A percentile compares a stretch with the other conserved stretches of the same genome.
Conservation (phyloP, 2,888 invertebrate genomes). For the Actias luna region DNA sequence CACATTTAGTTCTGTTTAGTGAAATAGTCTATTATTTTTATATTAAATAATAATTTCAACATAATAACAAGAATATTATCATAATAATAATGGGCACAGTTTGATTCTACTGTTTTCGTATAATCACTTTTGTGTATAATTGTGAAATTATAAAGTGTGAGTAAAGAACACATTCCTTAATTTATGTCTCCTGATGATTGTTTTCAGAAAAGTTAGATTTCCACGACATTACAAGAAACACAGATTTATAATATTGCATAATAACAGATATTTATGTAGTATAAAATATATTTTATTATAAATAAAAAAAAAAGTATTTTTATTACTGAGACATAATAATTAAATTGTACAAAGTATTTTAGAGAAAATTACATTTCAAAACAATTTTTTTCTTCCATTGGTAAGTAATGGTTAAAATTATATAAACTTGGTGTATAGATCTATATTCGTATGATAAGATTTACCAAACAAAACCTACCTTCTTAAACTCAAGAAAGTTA, state of each 20-base stretch:
- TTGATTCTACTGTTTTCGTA: not conserved
- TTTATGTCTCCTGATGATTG: not conserved
- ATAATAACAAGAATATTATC: not conserved
- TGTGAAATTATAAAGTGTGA: not conserved
- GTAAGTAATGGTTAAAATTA: too few species aligned
- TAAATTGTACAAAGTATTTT: not conserved
- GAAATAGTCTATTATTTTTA: not conserved
- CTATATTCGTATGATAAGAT: too few species aligned
- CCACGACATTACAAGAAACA: not conserved
- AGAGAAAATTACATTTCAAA: too few species aligned
- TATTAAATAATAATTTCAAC: not conserved
- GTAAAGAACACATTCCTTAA: conserved; percentile 1
- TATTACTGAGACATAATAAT: not conserved
- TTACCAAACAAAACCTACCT: too few species aligned
- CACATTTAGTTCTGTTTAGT: not conserved
- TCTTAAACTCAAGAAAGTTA: too few species aligned
- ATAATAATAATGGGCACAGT: not conserved
- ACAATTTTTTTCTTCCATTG: not conserved
- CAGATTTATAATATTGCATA: too few species aligned
- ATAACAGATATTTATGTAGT: too few species aligned
- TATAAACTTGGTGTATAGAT: too few species aligned
- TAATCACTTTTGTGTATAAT: not conserved
- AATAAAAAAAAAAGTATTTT: too few species aligned
- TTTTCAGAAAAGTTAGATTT: not conserved
- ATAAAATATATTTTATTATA: too few species aligned